phyloP scores from a whole-genome alignment of 2,113 vertebrate genomes.

The Vimba vimba region DNA sequence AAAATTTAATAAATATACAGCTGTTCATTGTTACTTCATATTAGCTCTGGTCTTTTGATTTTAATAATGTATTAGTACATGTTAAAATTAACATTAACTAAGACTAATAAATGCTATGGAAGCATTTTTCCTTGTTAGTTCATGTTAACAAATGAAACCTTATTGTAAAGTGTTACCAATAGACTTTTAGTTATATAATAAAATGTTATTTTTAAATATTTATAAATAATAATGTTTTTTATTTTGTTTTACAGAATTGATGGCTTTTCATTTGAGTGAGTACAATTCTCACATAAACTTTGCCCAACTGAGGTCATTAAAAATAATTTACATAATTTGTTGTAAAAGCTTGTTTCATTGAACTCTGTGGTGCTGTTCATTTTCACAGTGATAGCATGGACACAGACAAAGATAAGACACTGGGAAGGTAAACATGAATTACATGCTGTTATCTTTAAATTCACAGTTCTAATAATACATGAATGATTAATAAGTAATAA shows the following conservation, averaged over 20 bases:
- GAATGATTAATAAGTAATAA: neutral
- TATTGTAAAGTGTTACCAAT: too few relatives aligned
- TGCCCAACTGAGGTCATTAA: neutral
- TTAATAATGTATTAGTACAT: too few relatives aligned
- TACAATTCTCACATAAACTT: constrained; percentile 60
- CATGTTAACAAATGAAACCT: too few relatives aligned
- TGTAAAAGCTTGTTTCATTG: neutral
- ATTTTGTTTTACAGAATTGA: constrained; percentile 86
- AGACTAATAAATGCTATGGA: too few relatives aligned
- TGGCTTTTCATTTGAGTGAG: constrained; percentile 95
- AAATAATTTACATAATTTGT: neutral
- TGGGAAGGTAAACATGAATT: constrained; percentile 82
- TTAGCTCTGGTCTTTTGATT: too few relatives aligned
- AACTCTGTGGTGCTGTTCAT: constrained; percentile 25
- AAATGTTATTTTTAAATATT: neutral
- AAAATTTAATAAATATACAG: too few relatives aligned
- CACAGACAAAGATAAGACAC: constrained; percentile 93
- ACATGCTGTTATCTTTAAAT: neutral
- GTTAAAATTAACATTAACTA: too few relatives aligned
- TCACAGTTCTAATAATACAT: neutral
- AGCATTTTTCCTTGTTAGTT: too few relatives aligned
- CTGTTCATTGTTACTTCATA: too few relatives aligned
- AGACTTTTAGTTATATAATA: too few relatives aligned
- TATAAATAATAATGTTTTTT: constrained; percentile 46
- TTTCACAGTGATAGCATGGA: constrained; percentile 90